Conservation (phyloP, 1,140 invertebrate species). For the Mamestra configurata region DNA sequence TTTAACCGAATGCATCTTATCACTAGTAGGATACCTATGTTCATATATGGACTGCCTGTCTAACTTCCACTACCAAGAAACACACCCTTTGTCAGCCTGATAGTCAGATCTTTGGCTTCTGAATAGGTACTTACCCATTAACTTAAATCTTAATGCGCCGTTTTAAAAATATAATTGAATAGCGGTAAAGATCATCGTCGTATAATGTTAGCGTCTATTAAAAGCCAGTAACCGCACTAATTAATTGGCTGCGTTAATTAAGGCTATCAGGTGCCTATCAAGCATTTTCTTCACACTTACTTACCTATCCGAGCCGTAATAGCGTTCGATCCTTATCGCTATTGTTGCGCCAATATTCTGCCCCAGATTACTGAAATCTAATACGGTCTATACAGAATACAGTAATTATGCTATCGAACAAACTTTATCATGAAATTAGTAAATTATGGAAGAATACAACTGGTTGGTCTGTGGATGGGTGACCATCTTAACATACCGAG, state of each 20-base stretch:
- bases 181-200: not conserved
- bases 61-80: no score
- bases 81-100: no score
- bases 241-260: conserved; percentile 24
- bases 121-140: no score
- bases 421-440: no score
- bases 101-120: no score
- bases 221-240: conserved; percentile 7
- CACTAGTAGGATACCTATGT: no score
- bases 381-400: not conserved
- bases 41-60: no score
- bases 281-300: conserved; percentile 26
- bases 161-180: not conserved
- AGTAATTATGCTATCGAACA: not conserved
- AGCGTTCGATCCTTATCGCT: conserved; percentile 24
- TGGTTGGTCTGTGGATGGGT: no score
- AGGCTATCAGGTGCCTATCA: conserved; percentile 24
- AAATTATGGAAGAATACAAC: no score
- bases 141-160: no score
- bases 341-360: conserved; percentile 18
- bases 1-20: no score
- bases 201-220: conserved; percentile 1
- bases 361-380: conserved; percentile 21
- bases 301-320: conserved; percentile 27
- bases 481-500: no score